These are phyloP conservation scores for Campoplex capitator DNA, from an alignment of 2,888 invertebrate species.

Conservation along the genomic window DNA sequence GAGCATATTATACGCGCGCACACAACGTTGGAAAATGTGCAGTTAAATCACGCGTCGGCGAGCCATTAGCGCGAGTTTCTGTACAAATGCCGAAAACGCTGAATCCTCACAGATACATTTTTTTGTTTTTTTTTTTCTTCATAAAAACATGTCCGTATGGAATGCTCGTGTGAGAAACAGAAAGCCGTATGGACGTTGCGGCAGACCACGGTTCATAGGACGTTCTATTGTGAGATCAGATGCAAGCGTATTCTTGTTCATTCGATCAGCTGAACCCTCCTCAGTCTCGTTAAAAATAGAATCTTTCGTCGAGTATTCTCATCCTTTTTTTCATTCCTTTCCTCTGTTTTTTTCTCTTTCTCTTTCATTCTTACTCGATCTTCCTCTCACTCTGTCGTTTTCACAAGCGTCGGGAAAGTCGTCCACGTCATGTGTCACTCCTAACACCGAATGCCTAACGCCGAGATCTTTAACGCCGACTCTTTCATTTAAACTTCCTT, in stretches of 20 bases:
- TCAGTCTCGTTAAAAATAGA: constrained; percentile 62
- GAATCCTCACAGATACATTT: not conserved
- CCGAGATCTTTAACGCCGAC: constrained; percentile 47
- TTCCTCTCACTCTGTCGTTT: constrained; percentile 2
- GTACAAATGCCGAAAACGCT: constrained; percentile 12
- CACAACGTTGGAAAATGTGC: no score
- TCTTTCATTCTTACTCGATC: constrained; percentile 20
- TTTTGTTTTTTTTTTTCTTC: not conserved
- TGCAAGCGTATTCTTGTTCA: constrained; percentile 41
- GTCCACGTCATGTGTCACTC: constrained; percentile 53
- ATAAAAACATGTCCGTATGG: not conserved
- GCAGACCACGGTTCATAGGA: not conserved
- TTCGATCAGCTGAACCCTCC: constrained; percentile 50
- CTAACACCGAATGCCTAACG: constrained; percentile 51
- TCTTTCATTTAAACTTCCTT: constrained; percentile 6
- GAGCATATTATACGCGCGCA: no score
- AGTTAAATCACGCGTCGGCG: constrained; percentile 27
- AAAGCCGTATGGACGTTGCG: not conserved
- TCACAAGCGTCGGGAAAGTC: constrained; percentile 40
- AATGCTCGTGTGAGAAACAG: not conserved
- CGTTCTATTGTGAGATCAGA: not conserved
- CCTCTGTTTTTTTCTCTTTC: not conserved
- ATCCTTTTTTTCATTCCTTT: constrained; percentile 12
- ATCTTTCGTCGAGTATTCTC: constrained; percentile 38
- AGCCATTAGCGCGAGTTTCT: constrained; percentile 68